Conservation (phyloP, 92 coral and sea anemone species). For the Scolanthus callimorphus region DNA sequence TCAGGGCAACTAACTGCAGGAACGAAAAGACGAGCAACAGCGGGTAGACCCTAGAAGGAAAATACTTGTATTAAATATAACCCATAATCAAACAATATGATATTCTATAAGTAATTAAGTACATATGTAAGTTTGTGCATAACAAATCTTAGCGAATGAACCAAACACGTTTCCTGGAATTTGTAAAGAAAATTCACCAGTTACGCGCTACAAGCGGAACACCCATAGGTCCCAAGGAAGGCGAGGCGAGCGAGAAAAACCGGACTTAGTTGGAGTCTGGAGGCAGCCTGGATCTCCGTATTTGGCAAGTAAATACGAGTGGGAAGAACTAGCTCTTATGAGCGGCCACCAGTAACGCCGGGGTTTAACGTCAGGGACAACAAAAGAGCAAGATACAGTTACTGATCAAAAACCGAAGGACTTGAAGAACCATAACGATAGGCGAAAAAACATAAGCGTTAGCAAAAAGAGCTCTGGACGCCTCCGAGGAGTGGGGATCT, state of each 20-base stretch:
- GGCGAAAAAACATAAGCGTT: conserved; percentile 18
- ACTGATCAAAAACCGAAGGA: conserved; percentile 10
- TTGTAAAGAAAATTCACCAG: no score
- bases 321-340: background rate
- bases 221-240: background rate
- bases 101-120: no score
- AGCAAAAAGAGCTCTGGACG: conserved; percentile 3
- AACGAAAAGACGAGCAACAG: conserved; percentile 6
- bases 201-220: background rate
- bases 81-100: background rate
- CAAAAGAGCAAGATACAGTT: conserved; percentile 6
- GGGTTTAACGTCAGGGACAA: conserved; percentile 36
- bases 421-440: conserved; percentile 6
- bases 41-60: conserved; percentile 3
- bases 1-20: conserved; percentile 5
- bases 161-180: no score
- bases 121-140: no score
- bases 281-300: background rate
- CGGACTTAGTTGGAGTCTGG: background rate
- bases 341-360: conserved; percentile 28
- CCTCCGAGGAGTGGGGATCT: no score
- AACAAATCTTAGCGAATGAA: no score
- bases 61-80: no score
- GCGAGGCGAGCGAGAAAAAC: background rate
- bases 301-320: background rate